These are phyloP conservation scores for Heteromormyrus szaboi DNA, from an alignment of 2,797 vertebrate genomes.

Conservation along the genomic window DNA sequence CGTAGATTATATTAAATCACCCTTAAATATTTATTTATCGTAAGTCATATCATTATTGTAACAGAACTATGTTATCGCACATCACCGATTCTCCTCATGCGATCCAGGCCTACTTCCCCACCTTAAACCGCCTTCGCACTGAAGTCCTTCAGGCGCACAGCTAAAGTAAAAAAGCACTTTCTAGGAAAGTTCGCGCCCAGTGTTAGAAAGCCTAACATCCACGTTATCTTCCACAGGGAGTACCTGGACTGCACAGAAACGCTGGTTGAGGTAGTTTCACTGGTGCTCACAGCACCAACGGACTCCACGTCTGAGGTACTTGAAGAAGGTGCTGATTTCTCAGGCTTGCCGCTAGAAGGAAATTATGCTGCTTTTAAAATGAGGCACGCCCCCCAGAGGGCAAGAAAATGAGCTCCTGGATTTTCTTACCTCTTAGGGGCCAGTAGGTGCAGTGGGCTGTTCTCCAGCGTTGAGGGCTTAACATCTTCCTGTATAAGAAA, in stretches of 20 bases:
- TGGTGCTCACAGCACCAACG: constrained; percentile 81
- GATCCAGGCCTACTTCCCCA: neutral
- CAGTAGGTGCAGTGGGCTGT: constrained; percentile 71
- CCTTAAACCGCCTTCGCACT: neutral
- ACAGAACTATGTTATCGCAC: neutral
- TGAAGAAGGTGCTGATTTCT: constrained; percentile 75
- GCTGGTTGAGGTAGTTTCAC: constrained; percentile 98
- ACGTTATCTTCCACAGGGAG: neutral
- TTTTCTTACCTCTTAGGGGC: constrained; percentile 76
- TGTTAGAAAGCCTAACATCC: neutral
- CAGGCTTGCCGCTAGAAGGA: constrained; percentile 59
- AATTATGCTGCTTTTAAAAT: neutral
- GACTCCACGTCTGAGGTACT: constrained; percentile 90
- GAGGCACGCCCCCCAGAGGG: neutral
- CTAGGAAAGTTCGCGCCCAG: neutral
- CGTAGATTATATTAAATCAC: neutral
- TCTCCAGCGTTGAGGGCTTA: constrained; percentile 63
- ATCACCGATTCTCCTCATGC: neutral
- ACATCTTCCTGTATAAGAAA: constrained; percentile 60
- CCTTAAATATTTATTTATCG: neutral
- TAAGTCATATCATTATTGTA: neutral
- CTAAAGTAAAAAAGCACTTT: neutral
- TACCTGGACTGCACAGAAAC: constrained; percentile 90
- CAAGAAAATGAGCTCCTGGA: neutral
- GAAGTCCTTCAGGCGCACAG: neutral